phyloP scores from a whole-genome alignment of 2,888 invertebrate genomes.

The Synergus itoensis region DNA sequence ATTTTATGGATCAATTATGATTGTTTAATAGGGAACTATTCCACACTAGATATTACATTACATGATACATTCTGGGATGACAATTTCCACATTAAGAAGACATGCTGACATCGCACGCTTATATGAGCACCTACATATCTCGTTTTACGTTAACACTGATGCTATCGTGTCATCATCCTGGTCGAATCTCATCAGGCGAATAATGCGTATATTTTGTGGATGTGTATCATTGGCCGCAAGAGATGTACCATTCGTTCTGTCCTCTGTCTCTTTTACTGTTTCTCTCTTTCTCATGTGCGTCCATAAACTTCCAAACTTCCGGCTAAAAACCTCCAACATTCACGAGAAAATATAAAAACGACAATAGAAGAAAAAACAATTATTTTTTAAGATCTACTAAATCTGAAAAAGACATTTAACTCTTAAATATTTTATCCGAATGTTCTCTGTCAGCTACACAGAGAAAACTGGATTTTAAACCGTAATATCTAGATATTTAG shows the following conservation, averaged over 20 bases:
- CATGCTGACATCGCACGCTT: slow-evolving; percentile 24
- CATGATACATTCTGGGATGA: neutral
- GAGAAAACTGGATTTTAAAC: too few species aligned
- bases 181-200: slow-evolving; percentile 15
- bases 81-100: neutral
- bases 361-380: neutral
- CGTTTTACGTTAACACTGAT: slow-evolving; percentile 11
- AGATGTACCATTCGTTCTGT: slow-evolving; percentile 24
- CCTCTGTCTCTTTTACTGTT: slow-evolving; percentile 27
- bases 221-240: neutral
- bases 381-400: neutral
- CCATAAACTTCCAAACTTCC: slow-evolving; percentile 24
- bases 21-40: too few species aligned
- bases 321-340: slow-evolving; percentile 16
- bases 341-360: slow-evolving; percentile 1
- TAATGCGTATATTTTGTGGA: neutral
- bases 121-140: slow-evolving; percentile 20
- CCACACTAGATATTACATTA: too few species aligned
- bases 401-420: too few species aligned
- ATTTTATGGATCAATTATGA: too few species aligned
- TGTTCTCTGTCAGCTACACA: too few species aligned
- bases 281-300: slow-evolving; percentile 22
- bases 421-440: too few species aligned
- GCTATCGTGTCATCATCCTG: slow-evolving; percentile 36
- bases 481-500: too few species aligned